Conservation (phyloP, 2,888 invertebrate genomes). For the Shargacucullia verbasci region DNA sequence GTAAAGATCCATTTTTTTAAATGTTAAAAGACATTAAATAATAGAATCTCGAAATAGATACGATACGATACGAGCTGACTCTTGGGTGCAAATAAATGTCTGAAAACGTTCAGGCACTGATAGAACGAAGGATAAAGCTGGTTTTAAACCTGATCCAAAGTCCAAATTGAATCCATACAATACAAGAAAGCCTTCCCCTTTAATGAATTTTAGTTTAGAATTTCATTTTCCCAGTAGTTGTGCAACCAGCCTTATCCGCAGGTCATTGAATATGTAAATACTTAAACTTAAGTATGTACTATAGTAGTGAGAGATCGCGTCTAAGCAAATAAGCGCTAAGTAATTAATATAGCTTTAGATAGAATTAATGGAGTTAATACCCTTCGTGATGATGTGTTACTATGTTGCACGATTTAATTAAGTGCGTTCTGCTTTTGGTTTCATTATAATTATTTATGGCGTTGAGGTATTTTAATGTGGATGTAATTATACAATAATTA, state of each 20-base stretch:
- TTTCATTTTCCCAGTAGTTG: conserved; percentile 26
- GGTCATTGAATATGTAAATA: conserved; percentile 68
- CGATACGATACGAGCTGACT: no score
- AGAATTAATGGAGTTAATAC: conserved; percentile 21
- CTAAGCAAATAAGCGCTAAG: conserved; percentile 33
- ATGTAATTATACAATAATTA: conserved; percentile 31
- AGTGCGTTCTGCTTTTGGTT: conserved; percentile 22
- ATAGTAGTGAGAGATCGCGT: conserved; percentile 11
- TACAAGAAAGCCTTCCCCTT: conserved; percentile 19
- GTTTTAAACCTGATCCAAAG: conserved; percentile 7
- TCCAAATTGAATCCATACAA: conserved; percentile 1
- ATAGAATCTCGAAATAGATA: no score
- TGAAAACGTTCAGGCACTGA: no score
- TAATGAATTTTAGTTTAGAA: conserved; percentile 43
- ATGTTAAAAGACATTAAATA: no score
- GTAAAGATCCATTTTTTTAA: no score
- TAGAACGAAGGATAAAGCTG: neutral
- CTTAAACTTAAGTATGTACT: conserved; percentile 40
- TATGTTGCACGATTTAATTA: conserved; percentile 25
- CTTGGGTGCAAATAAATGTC: no score
- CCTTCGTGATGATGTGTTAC: conserved; percentile 8
- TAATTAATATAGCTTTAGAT: conserved; percentile 28
- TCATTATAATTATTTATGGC: conserved; percentile 37
- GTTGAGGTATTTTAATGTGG: conserved; percentile 24
- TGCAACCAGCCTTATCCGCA: conserved; percentile 31